These are phyloP conservation scores for Ceyx cyanopectus DNA, from an alignment of 2,113 vertebrate genomes.

Conservation along the genomic window DNA sequence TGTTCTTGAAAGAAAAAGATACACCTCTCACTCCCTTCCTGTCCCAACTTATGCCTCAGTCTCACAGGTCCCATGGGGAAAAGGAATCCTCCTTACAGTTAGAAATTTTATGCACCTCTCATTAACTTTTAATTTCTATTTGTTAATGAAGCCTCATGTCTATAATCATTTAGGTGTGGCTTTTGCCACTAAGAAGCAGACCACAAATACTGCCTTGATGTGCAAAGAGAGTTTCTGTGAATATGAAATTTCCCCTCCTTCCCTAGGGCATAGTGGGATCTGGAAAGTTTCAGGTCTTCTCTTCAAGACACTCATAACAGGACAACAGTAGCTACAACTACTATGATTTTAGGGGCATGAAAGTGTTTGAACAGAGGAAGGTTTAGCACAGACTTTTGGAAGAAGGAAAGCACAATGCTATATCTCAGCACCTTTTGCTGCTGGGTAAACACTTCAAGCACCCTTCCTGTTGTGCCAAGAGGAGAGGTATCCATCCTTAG, in stretches of 20 bases:
- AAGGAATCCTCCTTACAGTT: not conserved
- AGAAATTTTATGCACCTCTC: not conserved
- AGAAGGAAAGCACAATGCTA: not conserved
- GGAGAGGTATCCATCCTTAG: not conserved
- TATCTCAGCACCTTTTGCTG: not conserved
- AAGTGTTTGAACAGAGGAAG: not conserved
- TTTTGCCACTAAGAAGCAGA: not conserved
- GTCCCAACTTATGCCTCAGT: not conserved
- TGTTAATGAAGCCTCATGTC: not conserved
- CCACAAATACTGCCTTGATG: not conserved
- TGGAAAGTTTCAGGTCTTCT: not conserved
- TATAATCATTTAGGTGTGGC: not conserved
- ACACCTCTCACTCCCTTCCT: not conserved
- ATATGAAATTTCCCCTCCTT: not conserved
- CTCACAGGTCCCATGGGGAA: not conserved
- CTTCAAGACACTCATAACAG: not conserved
- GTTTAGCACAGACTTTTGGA: not conserved
- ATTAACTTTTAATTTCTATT: not conserved
- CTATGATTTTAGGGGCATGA: not conserved
- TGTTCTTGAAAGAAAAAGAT: not conserved
- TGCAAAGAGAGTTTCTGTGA: not conserved
- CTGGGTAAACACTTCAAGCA: not conserved
- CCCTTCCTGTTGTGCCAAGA: not conserved
- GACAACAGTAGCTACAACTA: not conserved
- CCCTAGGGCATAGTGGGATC: not conserved